These are phyloP conservation scores for Turdus rufiventris DNA, from an alignment of 2,113 vertebrate genomes.

Conservation along the genomic window DNA sequence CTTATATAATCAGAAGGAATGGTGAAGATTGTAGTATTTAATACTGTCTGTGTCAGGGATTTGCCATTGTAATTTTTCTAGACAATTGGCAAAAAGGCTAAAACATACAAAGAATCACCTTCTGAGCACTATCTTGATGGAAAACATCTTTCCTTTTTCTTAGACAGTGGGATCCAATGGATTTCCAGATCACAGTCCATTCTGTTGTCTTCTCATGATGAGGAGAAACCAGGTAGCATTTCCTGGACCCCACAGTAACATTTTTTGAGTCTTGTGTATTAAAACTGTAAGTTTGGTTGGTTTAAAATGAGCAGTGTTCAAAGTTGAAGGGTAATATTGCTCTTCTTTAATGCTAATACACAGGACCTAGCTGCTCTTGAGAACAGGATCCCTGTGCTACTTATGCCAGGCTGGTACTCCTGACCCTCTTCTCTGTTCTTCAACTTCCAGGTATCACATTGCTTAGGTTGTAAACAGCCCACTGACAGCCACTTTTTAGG, in stretches of 20 bases:
- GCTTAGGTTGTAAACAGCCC: neutral
- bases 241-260: neutral
- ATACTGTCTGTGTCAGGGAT: neutral
- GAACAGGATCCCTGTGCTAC: accelerated
- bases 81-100: neutral
- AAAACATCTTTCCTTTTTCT: neutral
- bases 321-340: neutral
- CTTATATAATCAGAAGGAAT: neutral
- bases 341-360: neutral
- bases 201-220: neutral
- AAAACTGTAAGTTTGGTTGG: neutral
- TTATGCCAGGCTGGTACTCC: neutral
- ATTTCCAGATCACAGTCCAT: neutral
- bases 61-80: neutral
- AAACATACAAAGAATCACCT: neutral
- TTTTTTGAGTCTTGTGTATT: neutral
- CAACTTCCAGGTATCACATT: neutral
- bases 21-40: neutral
- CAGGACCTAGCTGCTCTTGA: neutral
- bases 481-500: neutral
- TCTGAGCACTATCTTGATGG: neutral
- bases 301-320: neutral
- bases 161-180: neutral
- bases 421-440: neutral
- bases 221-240: neutral